Base-by-base conservation (phyloP, 2,797 vertebrate species). In the Cynodonichthys magdalenae region DNA sequence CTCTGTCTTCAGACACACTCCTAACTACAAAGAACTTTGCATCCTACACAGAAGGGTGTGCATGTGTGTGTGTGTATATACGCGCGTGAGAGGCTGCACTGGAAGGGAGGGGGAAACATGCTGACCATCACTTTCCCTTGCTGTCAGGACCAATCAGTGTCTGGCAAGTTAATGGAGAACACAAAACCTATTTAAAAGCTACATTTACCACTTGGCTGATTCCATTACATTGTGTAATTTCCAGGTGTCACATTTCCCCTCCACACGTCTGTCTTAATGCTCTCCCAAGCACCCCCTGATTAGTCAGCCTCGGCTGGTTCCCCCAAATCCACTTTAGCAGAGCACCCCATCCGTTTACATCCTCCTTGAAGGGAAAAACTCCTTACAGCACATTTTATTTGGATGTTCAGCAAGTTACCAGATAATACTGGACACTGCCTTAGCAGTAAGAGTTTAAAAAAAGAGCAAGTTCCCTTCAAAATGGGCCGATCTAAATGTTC, bases 171-270 rank as follows among this genome's bases (percentile, higher is more conserved):
- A 97, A 97, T 95, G 94, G 95, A 95, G 94, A 96, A 90, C 94
- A 96, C 95, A 95, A 94, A 97, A 96, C 94, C 96, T 95, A 96
- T 97, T 99, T 96, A 97, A 98, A 95, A 96, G 95, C 94, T 95
- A 93, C 96, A 98, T 99, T 99, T 97, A 93, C 95, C 96, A 98
- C 95, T 98, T 96, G 96, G 94, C 96, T 98, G 95, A 92, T 97
- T 98, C 96, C 96, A 98, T 98, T 98, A 98, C 89, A 84, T 89
- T 83, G 87, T 94, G 94, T 95, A 96, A 97, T 96, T 97, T 96
- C 95, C 95, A 95, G 95, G 95, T 98, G 96, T 96, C 96, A 97
- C 95, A 92, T 94, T 95, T 94, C 91, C 92, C 92, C 92, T 94
- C 89, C 81, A 91, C 93, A 91, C 83, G 93, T 95, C 86, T 89